A percentile compares a stretch with the other conserved stretches of the same genome.
Conservation (phyloP, 2,113 vertebrate genomes). For the Chaenocephalus aceratus region DNA sequence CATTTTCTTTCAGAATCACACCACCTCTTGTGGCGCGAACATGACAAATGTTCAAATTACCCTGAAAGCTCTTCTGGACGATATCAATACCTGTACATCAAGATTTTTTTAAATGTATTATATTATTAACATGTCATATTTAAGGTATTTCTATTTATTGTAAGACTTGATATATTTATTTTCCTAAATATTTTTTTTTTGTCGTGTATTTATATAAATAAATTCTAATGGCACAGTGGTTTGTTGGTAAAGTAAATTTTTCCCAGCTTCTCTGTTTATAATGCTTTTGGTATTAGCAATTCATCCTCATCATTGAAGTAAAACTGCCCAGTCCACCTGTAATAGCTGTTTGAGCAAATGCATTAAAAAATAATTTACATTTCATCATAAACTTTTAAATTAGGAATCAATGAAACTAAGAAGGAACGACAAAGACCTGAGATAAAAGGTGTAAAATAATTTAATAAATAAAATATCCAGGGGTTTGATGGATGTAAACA, state of each 20-base stretch:
- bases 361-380: not conserved
- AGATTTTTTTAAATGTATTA: not conserved
- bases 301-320: not conserved
- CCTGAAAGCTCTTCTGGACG: not conserved
- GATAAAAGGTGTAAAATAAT: conserved; percentile 74
- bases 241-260: conserved; percentile 1
- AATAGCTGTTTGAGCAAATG: not conserved
- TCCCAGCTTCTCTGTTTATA: not conserved
- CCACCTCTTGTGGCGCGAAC: accelerated
- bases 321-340: not conserved
- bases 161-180: conserved; percentile 52
- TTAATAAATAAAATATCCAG: conserved; percentile 78
- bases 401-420: not conserved
- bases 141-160: conserved; percentile 50
- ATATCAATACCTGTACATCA: no score
- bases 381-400: not conserved
- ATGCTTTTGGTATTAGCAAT: not conserved
- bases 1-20: conserved; percentile 30
- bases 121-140: not conserved
- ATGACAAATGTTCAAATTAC: accelerated
- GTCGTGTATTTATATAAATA: conserved; percentile 54
- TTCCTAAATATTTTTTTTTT: not conserved
- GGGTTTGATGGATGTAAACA: conserved; percentile 69
- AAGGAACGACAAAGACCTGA: conserved; percentile 16
- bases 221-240: conserved; percentile 34